Evolutionary conservation across 1,140 invertebrate genomes (phyloP).

Genomic region (Artemia franciscana): DNA sequence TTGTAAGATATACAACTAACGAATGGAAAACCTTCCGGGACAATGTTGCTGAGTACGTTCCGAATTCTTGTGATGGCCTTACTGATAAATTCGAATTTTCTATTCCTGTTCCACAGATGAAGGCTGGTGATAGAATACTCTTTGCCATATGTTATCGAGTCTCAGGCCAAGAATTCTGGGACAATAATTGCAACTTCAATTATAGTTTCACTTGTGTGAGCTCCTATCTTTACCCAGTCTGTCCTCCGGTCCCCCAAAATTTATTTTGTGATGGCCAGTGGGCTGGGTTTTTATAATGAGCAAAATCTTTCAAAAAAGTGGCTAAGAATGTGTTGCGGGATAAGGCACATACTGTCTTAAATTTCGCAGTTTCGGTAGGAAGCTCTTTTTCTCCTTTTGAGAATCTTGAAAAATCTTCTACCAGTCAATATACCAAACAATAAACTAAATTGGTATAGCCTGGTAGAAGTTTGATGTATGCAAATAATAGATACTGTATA

Average conservation of each 20-base stretch:
- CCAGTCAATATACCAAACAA: too few relatives aligned
- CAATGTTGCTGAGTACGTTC: conserved; percentile 52
- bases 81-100: conserved; percentile 61
- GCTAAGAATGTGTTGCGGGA: too few relatives aligned
- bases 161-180: conserved; percentile 64
- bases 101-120: conserved; percentile 35
- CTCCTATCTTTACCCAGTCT: background rate
- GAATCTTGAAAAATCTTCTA: too few relatives aligned
- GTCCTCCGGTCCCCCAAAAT: background rate
- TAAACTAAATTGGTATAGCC: too few relatives aligned
- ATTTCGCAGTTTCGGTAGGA: too few relatives aligned
- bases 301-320: too few relatives aligned
- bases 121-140: conserved; percentile 44
- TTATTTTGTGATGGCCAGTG: too few relatives aligned
- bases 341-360: too few relatives aligned
- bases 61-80: conserved; percentile 71
- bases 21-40: conserved; percentile 63
- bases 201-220: conserved; percentile 48
- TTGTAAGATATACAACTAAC: conserved; percentile 61
- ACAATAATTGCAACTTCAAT: conserved; percentile 60
- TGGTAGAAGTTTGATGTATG: too few relatives aligned
- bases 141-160: conserved; percentile 61
- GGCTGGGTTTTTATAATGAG: too few relatives aligned
- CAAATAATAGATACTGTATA: too few relatives aligned
- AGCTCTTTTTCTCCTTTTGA: too few relatives aligned